These are phyloP conservation scores for Pangasius macronema DNA, from an alignment of 2,797 vertebrate species.

Conservation along the genomic window DNA sequence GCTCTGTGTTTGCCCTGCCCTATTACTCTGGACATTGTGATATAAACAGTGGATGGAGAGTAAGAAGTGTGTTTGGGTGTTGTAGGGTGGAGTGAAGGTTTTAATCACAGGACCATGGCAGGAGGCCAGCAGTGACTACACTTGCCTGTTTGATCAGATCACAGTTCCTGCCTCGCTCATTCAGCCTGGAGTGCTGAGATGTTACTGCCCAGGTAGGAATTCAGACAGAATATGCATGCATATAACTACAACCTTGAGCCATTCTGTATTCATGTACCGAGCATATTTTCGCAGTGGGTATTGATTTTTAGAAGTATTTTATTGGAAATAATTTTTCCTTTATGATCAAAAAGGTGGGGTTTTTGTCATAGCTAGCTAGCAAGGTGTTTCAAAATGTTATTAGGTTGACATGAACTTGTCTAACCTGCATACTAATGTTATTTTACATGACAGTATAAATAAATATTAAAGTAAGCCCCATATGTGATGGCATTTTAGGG, in stretches of 20 bases:
- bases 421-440: not conserved
- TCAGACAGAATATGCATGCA: not conserved
- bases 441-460: not conserved
- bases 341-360: not conserved
- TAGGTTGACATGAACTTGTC: not conserved
- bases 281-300: not conserved
- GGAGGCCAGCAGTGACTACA: conserved; percentile 95
- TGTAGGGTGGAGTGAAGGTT: conserved; percentile 96
- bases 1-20: not conserved
- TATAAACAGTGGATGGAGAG: not conserved
- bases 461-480: not conserved
- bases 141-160: conserved; percentile 98
- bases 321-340: not conserved
- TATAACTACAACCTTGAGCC: not conserved
- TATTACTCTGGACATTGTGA: not conserved
- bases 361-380: not conserved
- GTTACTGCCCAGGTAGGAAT: conserved; percentile 94
- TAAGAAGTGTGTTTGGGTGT: conserved; percentile 27
- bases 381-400: not conserved
- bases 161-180: conserved; percentile 97
- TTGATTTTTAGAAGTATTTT: not conserved
- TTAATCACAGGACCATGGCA: conserved; percentile 98
- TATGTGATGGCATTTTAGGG: not conserved
- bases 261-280: not conserved
- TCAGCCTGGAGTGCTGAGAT: conserved; percentile 96